Conservation (phyloP, 2,888 invertebrate species). For the Chesias legatella region DNA sequence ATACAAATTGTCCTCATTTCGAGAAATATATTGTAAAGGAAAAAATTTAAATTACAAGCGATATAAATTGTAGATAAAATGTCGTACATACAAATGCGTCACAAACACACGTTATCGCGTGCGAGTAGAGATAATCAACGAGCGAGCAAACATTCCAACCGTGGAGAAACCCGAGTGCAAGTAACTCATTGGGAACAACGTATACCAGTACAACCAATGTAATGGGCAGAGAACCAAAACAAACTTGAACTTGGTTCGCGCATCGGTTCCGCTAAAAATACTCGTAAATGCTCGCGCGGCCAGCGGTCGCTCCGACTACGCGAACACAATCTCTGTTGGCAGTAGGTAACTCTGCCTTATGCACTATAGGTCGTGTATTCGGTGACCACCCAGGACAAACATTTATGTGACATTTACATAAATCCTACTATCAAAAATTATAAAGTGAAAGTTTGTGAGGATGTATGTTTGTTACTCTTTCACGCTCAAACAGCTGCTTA, state of each 20-base stretch:
- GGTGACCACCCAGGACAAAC: too few species aligned
- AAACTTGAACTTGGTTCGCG: conserved; percentile 61
- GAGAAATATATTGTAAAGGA: conserved; percentile 23
- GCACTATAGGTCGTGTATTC: too few species aligned
- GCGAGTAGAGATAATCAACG: conserved; percentile 20
- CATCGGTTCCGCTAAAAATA: conserved; percentile 53
- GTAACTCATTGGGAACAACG: conserved; percentile 19
- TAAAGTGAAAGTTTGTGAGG: too few species aligned
- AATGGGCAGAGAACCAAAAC: conserved; percentile 35
- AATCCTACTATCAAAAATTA: too few species aligned
- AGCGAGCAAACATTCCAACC: conserved; percentile 25
- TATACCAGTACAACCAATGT: conserved; percentile 18
- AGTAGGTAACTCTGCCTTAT: too few species aligned
- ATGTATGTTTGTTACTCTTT: too few species aligned
- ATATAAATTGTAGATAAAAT: conserved; percentile 22
- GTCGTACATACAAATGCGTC: conserved; percentile 20
- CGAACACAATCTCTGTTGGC: too few species aligned
- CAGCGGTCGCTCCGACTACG: conserved; percentile 30
- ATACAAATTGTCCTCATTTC: conserved; percentile 43
- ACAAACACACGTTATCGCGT: conserved; percentile 22
- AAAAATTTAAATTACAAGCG: conserved; percentile 3
- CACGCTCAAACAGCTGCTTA: too few species aligned
- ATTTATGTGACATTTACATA: too few species aligned
- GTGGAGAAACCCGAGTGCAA: conserved; percentile 26
- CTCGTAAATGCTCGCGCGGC: conserved; percentile 33